A percentile compares a stretch with the other conserved stretches of the same genome.
Evolutionary conservation across 2,113 vertebrate genomes (phyloP).

Genomic region (Rhodinocichla rosea): DNA sequence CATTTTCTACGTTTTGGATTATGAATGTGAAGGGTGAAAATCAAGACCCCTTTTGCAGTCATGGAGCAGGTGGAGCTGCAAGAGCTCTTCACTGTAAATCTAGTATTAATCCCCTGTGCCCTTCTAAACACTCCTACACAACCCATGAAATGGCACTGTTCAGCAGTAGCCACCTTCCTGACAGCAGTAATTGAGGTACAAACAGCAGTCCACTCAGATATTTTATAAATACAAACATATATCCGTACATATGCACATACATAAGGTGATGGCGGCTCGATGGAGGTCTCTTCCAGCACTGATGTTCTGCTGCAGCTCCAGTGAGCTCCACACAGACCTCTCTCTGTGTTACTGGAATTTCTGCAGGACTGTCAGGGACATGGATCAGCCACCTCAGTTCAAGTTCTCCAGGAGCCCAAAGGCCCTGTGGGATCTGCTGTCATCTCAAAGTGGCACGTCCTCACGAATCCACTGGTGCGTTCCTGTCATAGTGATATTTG

Average conservation of each 20-base stretch:
- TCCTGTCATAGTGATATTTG: background rate
- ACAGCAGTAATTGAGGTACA: background rate
- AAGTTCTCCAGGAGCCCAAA: background rate
- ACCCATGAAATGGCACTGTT: background rate
- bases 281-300: background rate
- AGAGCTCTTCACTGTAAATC: background rate
- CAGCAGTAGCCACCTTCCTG: background rate
- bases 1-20: background rate
- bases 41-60: background rate
- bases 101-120: background rate
- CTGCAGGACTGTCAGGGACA: background rate
- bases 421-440: background rate
- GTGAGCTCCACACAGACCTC: background rate
- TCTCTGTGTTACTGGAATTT: background rate
- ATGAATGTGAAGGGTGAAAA: background rate
- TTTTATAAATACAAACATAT: background rate
- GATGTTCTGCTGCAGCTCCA: background rate
- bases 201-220: background rate
- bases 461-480: background rate
- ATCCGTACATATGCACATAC: background rate
- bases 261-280: rapidly evolving
- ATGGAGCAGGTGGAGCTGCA: too few relatives aligned
- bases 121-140: background rate
- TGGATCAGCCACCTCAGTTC: background rate
- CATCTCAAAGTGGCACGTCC: background rate